Evolutionary conservation across 2,888 invertebrate species (phyloP).

Genomic region (Eustalomyia histrio): DNA sequence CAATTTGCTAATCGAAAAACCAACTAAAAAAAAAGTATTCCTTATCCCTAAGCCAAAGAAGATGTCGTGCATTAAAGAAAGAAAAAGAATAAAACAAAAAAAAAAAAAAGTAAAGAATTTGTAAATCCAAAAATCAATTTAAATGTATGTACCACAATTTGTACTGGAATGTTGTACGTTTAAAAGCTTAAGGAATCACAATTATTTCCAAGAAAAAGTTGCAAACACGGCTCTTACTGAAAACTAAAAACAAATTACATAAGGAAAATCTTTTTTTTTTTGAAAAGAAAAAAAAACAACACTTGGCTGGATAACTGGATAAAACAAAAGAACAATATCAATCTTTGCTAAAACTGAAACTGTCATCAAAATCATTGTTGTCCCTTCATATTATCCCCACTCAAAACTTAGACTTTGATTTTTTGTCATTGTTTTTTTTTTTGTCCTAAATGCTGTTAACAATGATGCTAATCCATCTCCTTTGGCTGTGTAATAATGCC

Average conservation of each 20-base stretch:
- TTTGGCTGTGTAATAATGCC: constrained; percentile 65
- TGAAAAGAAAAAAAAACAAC: constrained; percentile 34
- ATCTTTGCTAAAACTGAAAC: constrained; percentile 61
- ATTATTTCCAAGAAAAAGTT: constrained; percentile 77
- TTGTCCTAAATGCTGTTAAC: constrained; percentile 58
- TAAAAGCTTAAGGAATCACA: constrained; percentile 75
- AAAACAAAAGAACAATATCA: constrained; percentile 61
- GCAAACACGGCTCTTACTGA: constrained; percentile 10
- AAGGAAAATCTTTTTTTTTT: constrained; percentile 34
- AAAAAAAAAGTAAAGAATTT: constrained; percentile 49
- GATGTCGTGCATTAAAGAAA: constrained; percentile 28
- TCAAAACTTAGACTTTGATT: constrained; percentile 61
- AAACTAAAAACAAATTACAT: constrained; percentile 57
- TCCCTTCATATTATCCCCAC: constrained; percentile 74
- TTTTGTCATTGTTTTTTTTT: constrained; percentile 1
- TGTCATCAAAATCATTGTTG: constrained; percentile 73
- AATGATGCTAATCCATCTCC: constrained; percentile 79
- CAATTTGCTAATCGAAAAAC: constrained; percentile 62
- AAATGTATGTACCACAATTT: constrained; percentile 73
- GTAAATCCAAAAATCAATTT: constrained; percentile 66
- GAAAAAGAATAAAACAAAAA: neutral
- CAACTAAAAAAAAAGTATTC: constrained; percentile 1
- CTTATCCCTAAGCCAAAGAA: constrained; percentile 31
- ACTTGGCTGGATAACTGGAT: constrained; percentile 42
- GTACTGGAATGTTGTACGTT: constrained; percentile 76